Percentiles rank a stretch among this genome's conserved stretches.
These are phyloP conservation scores for Lepidostoma basale DNA, from an alignment of 1,140 invertebrate species.

Conservation along the genomic window DNA sequence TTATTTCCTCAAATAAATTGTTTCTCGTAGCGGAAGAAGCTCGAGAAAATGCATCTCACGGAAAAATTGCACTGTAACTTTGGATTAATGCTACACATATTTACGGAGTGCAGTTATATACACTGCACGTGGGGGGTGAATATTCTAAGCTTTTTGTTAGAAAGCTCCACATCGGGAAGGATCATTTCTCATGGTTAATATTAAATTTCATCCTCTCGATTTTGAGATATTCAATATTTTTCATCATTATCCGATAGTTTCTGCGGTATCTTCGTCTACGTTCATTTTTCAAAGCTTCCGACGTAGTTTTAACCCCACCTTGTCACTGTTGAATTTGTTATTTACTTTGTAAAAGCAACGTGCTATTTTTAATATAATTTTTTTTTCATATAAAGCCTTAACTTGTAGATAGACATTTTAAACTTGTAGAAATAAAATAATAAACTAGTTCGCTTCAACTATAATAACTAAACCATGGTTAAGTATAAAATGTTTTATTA, in stretches of 20 bases:
- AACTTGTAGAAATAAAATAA: too few relatives aligned
- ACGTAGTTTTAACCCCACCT: too few relatives aligned
- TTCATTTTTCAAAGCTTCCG: neutral
- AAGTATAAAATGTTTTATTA: too few relatives aligned
- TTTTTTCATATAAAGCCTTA: too few relatives aligned
- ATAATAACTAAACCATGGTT: too few relatives aligned
- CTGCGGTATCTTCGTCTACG: neutral
- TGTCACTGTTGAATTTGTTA: too few relatives aligned
- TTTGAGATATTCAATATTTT: neutral
- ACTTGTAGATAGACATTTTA: too few relatives aligned
- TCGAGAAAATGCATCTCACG: neutral
- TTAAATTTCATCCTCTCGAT: neutral
- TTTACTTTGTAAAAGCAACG: too few relatives aligned
- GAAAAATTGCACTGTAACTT: neutral
- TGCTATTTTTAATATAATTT: too few relatives aligned
- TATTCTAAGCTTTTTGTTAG: constrained; percentile 7
- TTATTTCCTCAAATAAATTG: neutral
- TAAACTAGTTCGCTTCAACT: too few relatives aligned
- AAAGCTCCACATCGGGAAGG: neutral
- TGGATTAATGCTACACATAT: neutral
- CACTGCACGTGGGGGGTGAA: too few relatives aligned
- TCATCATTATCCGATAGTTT: too few relatives aligned
- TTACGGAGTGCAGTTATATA: neutral
- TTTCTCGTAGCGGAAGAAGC: neutral
- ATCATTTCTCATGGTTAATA: constrained; percentile 1